Evolutionary conservation across 2,888 invertebrate species (phyloP).

Genomic region (Nemurella pictetii): DNA sequence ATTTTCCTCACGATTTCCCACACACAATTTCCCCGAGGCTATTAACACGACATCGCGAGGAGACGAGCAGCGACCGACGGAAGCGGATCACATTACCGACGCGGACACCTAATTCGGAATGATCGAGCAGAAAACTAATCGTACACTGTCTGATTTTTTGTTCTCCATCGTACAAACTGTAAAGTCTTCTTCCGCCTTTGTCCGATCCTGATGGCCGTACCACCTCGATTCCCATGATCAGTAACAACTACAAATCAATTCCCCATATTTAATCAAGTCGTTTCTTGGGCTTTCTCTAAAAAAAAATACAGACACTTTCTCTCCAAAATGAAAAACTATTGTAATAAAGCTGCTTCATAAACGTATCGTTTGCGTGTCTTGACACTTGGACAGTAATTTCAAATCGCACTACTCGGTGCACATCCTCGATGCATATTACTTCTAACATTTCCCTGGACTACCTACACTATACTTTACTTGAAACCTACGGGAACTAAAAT

Average conservation of each 20-base stretch:
- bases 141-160: background rate
- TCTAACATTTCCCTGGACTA: background rate
- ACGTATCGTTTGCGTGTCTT: slow-evolving; percentile 34
- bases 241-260: background rate
- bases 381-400: background rate
- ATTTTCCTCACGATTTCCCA: background rate
- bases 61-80: background rate
- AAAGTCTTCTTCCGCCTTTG: slow-evolving; percentile 1
- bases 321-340: slow-evolving; percentile 25
- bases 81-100: background rate
- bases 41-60: background rate
- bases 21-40: background rate
- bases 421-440: background rate
- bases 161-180: background rate
- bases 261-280: slow-evolving; percentile 4
- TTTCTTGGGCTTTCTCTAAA: slow-evolving; percentile 16
- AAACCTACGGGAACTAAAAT: slow-evolving; percentile 29
- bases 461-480: background rate
- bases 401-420: background rate
- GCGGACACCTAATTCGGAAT: background rate
- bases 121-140: background rate
- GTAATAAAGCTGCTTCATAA: slow-evolving; percentile 47
- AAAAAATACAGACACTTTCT: slow-evolving; percentile 10
- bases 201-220: slow-evolving; percentile 14
- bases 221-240: slow-evolving; percentile 11